phyloP scores from a whole-genome alignment of 2,888 invertebrate genomes.

The Lacanobia wlatinum region DNA sequence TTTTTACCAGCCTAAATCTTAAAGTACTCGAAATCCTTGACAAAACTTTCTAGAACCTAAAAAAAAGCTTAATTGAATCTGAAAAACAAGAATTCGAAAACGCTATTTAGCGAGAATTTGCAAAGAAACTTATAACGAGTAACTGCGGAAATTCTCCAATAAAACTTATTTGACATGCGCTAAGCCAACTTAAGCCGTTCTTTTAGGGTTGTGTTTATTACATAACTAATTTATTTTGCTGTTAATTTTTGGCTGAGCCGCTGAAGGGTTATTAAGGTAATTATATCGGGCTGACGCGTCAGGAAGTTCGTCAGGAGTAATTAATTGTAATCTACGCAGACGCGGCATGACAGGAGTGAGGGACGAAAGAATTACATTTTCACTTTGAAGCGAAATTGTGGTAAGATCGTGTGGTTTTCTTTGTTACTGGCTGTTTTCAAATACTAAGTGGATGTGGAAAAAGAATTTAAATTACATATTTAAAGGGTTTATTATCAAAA shows the following conservation, averaged over 20 bases:
- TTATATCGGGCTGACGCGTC: constrained; percentile 57
- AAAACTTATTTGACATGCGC: constrained; percentile 50
- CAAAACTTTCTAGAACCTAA: background rate
- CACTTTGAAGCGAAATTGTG: constrained; percentile 30
- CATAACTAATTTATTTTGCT: constrained; percentile 49
- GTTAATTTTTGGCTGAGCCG: constrained; percentile 51
- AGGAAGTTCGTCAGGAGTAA: constrained; percentile 50
- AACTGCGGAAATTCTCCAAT: constrained; percentile 44
- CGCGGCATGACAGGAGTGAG: constrained; percentile 15
- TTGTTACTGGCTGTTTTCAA: constrained; percentile 6
- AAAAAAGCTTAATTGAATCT: constrained; percentile 18
- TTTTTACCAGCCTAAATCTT: background rate
- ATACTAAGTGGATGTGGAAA: background rate
- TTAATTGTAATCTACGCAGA: constrained; percentile 64
- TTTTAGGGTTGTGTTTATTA: constrained; percentile 42
- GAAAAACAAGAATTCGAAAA: constrained; percentile 24
- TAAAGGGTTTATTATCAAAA: background rate
- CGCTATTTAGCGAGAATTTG: constrained; percentile 42
- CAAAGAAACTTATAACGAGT: constrained; percentile 47
- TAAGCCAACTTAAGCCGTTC: constrained; percentile 33
- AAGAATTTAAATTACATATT: background rate
- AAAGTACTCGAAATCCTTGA: background rate
- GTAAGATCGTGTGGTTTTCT: constrained; percentile 3
- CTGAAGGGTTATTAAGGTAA: constrained; percentile 58
- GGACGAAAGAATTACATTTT: constrained; percentile 40